phyloP scores from a whole-genome alignment of 1,140 invertebrate species.

The Lepidostoma basale region DNA sequence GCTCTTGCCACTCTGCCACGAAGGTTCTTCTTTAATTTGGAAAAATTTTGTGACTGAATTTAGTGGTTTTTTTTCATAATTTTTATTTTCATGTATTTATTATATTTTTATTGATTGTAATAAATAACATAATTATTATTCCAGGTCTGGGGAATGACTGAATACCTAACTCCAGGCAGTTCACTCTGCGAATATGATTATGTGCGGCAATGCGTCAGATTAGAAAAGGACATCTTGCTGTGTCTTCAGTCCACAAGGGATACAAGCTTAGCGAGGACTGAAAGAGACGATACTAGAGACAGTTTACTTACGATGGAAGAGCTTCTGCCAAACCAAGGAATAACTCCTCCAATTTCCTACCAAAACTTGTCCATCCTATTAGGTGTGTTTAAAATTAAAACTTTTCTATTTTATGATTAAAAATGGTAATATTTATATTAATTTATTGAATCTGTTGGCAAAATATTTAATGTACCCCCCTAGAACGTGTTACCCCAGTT shows the following conservation, averaged over 20 bases:
- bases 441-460: conserved; percentile 17
- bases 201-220: conserved; percentile 90
- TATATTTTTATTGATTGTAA: no score
- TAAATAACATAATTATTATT: no score
- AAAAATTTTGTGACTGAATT: no score
- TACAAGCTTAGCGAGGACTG: conserved; percentile 62
- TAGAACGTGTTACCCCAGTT: no score
- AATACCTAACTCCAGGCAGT: conserved; percentile 76
- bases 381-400: no score
- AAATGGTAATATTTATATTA: not conserved
- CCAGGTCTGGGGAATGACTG: conserved; percentile 82
- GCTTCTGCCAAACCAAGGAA: conserved; percentile 74
- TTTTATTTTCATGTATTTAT: not conserved
- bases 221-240: conserved; percentile 88
- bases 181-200: conserved; percentile 88
- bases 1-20: no score
- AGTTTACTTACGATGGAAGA: conserved; percentile 73
- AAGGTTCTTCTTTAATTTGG: no score
- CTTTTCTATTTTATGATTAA: conserved; percentile 26
- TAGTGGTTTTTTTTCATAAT: not conserved
- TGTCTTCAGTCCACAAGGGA: conserved; percentile 71
- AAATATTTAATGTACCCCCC: no score
- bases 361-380: conserved; percentile 80
- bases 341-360: conserved; percentile 74
- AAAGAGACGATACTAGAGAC: conserved; percentile 78